Evolutionary conservation across 2,888 invertebrate species (phyloP).

Genomic region (Cataglyphis livida): DNA sequence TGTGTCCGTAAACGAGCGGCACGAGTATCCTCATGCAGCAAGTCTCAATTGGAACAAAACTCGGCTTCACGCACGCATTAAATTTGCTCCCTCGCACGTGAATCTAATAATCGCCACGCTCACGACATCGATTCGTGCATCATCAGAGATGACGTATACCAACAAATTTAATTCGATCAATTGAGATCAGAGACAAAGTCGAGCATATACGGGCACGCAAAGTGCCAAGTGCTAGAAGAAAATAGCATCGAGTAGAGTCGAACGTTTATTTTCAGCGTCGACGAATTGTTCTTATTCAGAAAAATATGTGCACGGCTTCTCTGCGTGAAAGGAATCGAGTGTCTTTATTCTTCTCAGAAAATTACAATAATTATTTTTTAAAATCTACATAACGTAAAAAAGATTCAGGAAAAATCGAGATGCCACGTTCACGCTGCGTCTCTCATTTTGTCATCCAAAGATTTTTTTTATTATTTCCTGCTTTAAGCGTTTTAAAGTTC

Average conservation of each 20-base stretch:
- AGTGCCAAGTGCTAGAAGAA: slow-evolving; percentile 47
- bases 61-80: slow-evolving; percentile 44
- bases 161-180: slow-evolving; percentile 62
- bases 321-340: neutral
- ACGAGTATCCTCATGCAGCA: neutral
- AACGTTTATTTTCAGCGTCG: slow-evolving; percentile 39
- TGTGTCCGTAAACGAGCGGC: neutral
- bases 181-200: slow-evolving; percentile 49
- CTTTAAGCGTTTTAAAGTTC: too few relatives aligned
- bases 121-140: slow-evolving; percentile 51
- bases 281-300: slow-evolving; percentile 29
- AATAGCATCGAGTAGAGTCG: slow-evolving; percentile 27
- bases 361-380: neutral
- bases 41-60: slow-evolving; percentile 58
- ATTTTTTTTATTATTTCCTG: too few relatives aligned
- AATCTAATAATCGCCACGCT: slow-evolving; percentile 61
- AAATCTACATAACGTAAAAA: neutral
- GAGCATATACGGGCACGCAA: slow-evolving; percentile 13
- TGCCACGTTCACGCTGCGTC: too few relatives aligned
- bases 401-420: too few relatives aligned
- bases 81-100: slow-evolving; percentile 58
- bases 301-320: slow-evolving; percentile 16
- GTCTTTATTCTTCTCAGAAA: neutral
- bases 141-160: slow-evolving; percentile 44
- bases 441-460: too few relatives aligned